Evolutionary conservation across 2,888 invertebrate genomes (phyloP).

Genomic region (Polymixis flavicincta): DNA sequence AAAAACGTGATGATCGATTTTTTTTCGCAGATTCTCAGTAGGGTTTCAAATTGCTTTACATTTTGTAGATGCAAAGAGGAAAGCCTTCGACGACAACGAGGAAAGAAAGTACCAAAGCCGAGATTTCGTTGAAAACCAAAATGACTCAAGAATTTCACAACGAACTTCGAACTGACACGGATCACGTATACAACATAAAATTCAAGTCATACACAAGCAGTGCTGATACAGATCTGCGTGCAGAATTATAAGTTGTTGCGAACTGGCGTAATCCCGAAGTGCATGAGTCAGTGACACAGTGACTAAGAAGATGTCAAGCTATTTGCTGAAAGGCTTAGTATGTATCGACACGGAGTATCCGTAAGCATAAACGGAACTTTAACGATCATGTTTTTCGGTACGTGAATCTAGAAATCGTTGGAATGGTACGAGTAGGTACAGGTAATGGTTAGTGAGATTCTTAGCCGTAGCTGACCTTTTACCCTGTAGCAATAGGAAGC

Average conservation of each 20-base stretch:
- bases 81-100: background rate
- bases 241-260: conserved; percentile 63
- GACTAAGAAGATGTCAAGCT: conserved; percentile 41
- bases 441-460: background rate
- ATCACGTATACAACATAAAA: conserved; percentile 40
- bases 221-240: conserved; percentile 56
- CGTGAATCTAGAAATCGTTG: conserved; percentile 11
- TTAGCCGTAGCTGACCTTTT: background rate
- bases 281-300: conserved; percentile 57
- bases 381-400: conserved; percentile 14
- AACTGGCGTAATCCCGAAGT: conserved; percentile 58
- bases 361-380: conserved; percentile 36
- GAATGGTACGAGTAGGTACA: conserved; percentile 5
- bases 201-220: conserved; percentile 50
- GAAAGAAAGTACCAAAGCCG: background rate
- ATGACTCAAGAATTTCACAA: conserved; percentile 13
- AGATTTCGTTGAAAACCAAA: background rate
- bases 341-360: conserved; percentile 27
- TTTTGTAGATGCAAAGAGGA: background rate
- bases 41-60: too few species aligned
- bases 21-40: too few species aligned
- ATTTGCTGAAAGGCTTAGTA: conserved; percentile 27
- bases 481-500: background rate
- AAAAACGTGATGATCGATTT: background rate
- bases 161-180: conserved; percentile 22